These are phyloP conservation scores for Orthonevra nobilis DNA, from an alignment of 2,888 invertebrate species.

Conservation along the genomic window DNA sequence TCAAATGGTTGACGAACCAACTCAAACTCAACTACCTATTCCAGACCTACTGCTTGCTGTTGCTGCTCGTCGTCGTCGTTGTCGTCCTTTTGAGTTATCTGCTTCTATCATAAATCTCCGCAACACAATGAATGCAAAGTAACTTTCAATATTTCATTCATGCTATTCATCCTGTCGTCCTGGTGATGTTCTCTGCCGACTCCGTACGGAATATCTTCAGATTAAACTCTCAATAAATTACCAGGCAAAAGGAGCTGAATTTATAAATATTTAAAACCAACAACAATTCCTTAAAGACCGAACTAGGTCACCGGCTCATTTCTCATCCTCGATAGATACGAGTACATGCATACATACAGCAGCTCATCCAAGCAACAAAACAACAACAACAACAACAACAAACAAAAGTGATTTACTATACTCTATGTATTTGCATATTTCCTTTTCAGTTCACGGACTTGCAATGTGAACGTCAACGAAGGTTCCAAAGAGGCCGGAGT, in stretches of 20 bases:
- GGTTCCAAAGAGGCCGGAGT: constrained; percentile 16
- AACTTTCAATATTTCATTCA: constrained; percentile 70
- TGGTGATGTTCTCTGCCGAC: background rate
- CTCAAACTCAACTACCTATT: constrained; percentile 12
- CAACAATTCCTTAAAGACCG: constrained; percentile 38
- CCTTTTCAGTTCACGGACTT: constrained; percentile 66
- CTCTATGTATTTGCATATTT: constrained; percentile 69
- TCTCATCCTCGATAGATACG: constrained; percentile 66
- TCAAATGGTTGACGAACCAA: constrained; percentile 64
- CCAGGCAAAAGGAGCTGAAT: constrained; percentile 59
- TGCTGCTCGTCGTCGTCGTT: background rate
- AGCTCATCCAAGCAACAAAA: background rate
- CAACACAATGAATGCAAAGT: constrained; percentile 70
- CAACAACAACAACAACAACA: constrained; percentile 40
- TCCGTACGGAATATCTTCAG: constrained; percentile 56
- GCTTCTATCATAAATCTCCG: constrained; percentile 50
- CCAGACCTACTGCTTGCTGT: too few relatives aligned
- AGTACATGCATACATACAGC: background rate
- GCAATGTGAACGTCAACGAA: constrained; percentile 25
- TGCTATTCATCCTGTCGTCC: constrained; percentile 51
- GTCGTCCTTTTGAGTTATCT: background rate
- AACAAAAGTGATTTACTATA: constrained; percentile 65
- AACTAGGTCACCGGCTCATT: constrained; percentile 68
- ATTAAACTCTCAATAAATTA: constrained; percentile 70
- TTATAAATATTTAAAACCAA: constrained; percentile 69